phyloP scores from a whole-genome alignment of 1,140 invertebrate genomes.

The Calosoma granatense region DNA sequence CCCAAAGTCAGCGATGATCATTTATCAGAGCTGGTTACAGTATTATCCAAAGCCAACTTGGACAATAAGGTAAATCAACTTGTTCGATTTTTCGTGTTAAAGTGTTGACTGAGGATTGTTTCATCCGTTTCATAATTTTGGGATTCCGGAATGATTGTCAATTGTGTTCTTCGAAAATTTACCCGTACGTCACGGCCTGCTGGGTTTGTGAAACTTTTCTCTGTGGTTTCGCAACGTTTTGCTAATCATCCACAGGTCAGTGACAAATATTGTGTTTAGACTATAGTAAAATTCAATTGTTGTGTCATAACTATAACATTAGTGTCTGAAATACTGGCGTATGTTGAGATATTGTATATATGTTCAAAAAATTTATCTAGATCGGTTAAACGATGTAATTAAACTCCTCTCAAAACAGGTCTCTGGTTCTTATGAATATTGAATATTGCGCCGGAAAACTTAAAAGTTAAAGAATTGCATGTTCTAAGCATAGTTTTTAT shows the following conservation, averaged over 20 bases:
- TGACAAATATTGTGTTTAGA: constrained; percentile 16
- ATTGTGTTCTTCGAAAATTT: constrained; percentile 16
- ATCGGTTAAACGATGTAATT: background rate
- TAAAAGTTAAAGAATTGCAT: no score
- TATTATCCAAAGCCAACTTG: constrained; percentile 22
- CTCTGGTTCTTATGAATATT: no score
- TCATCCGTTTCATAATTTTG: constrained; percentile 10
- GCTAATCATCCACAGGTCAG: constrained; percentile 28
- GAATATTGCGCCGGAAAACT: no score
- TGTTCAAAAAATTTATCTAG: no score
- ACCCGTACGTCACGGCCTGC: constrained; percentile 22
- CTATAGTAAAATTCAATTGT: background rate
- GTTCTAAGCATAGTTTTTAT: no score
- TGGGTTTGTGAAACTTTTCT: constrained; percentile 18
- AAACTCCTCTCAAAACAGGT: no score
- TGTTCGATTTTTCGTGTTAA: background rate
- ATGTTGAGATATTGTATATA: no score
- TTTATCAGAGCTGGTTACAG: constrained; percentile 24
- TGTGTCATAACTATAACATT: background rate
- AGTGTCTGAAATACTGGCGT: no score
- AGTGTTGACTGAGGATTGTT: constrained; percentile 19
- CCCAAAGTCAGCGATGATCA: constrained; percentile 24
- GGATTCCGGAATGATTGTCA: background rate
- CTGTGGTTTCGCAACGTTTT: constrained; percentile 17
- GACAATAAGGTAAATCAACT: constrained; percentile 31